Conservation (phyloP, 2,888 invertebrate species). For the Epinotia nisella region DNA sequence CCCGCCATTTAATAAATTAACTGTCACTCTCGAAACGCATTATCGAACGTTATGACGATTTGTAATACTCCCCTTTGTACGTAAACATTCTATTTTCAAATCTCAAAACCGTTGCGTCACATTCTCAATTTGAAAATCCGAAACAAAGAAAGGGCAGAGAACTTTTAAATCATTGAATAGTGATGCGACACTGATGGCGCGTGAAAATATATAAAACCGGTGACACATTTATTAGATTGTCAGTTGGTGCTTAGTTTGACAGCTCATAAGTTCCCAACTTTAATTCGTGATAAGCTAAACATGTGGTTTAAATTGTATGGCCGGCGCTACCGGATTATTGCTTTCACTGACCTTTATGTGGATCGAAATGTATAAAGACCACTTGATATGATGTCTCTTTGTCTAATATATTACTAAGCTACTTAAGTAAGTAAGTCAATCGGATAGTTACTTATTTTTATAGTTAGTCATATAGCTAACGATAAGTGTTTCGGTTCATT, state of each 20-base stretch:
- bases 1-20: conserved; percentile 58
- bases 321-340: conserved; percentile 73
- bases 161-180: conserved; percentile 79
- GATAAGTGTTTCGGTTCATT: not conserved
- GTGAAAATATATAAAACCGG: conserved; percentile 66
- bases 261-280: conserved; percentile 76
- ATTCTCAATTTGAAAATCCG: conserved; percentile 61
- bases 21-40: conserved; percentile 60
- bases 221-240: conserved; percentile 83
- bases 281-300: conserved; percentile 82
- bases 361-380: conserved; percentile 21
- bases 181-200: conserved; percentile 74
- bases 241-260: conserved; percentile 72
- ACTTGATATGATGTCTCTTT: conserved; percentile 22
- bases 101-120: conserved; percentile 54
- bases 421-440: conserved; percentile 4
- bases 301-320: conserved; percentile 62
- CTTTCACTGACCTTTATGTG: conserved; percentile 63
- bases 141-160: conserved; percentile 84
- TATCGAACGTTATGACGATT: conserved; percentile 68
- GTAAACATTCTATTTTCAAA: conserved; percentile 53
- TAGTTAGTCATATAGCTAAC: not conserved
- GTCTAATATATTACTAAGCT: conserved; percentile 15
- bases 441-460: not conserved
- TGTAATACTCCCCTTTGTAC: conserved; percentile 59